phyloP scores from a whole-genome alignment of 2,113 vertebrate genomes.

The Osmerus eperlanus region DNA sequence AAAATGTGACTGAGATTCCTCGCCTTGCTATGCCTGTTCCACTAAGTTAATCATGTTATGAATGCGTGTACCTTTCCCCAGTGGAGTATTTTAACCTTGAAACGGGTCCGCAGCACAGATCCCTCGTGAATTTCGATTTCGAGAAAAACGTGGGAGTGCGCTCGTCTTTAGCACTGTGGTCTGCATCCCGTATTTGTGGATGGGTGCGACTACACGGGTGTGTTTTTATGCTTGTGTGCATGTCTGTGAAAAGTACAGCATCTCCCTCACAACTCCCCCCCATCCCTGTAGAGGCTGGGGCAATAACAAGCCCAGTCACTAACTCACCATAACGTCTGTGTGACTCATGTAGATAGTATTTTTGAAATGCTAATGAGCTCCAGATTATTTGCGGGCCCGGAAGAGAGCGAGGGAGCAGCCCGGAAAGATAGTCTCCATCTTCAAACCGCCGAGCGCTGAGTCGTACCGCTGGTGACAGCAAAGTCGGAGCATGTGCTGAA shows the following conservation, averaged over 20 bases:
- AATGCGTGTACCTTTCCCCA: not conserved
- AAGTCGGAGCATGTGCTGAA: not conserved
- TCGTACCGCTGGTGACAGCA: no score
- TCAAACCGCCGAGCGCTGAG: not conserved
- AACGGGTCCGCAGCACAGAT: not conserved
- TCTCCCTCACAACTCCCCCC: no score
- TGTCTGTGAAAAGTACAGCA: no score
- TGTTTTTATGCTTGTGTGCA: no score
- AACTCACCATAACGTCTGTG: slow-evolving; percentile 51
- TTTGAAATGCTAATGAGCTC: slow-evolving; percentile 66
- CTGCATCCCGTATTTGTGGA: no score
- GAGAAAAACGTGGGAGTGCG: no score
- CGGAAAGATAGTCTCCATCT: slow-evolving; percentile 16
- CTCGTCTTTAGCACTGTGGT: no score
- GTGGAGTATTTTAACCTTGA: slow-evolving; percentile 7
- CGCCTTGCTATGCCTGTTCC: no score
- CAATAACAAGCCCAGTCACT: slow-evolving; percentile 53
- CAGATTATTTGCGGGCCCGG: slow-evolving; percentile 59
- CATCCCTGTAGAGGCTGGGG: slow-evolving; percentile 14
- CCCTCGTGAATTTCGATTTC: no score
- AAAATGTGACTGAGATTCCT: no score
- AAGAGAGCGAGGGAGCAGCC: slow-evolving; percentile 25
- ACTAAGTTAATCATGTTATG: slow-evolving; percentile 22
- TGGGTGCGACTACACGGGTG: no score
- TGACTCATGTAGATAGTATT: slow-evolving; percentile 66